Base-by-base conservation (phyloP, 2,888 invertebrate species). In the Tinea semifulvella region DNA sequence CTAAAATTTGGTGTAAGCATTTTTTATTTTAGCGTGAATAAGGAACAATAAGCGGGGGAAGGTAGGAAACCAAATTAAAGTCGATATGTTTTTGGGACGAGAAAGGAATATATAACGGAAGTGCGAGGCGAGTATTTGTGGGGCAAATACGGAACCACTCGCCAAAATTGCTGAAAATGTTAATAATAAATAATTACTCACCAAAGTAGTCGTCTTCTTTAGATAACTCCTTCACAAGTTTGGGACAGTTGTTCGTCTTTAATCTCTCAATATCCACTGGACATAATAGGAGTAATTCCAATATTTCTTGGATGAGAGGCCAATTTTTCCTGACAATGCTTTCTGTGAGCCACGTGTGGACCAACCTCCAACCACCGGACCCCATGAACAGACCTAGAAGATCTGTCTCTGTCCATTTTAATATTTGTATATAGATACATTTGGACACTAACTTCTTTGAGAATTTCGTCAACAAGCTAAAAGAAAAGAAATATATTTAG, bases 361-460 rank as follows among this genome's bases (percentile, higher is more conserved):
- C 88, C 47, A 96, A 84, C 53, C 89, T 86, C 98, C 98, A 98
- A 38, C 96, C 98, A 52, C 94, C 95, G 47, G 88, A 89, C 47
- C 87, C 87, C 90, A 97, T 92, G 67, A 96, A 96, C 84, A 90
- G 87, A 49, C 91, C 91, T 44, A 97, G 81, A 49, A 96, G 82
- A 50, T 91, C 90, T 4, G 89, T 87, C 62, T 91, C 88, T 8
- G 96, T 95, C 50, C 90, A 89, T 70, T 92, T 92, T 47, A 97
- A 77, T 59, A 97, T 96, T 68, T 96, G 92, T 56, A 96, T 89
- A 63, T 96, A 97, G 59, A 96, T 92, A 79, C 96, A 96, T 82
- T 95, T 95, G 56, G 94, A 95, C 45, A 97, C 96, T 53, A 97
- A 83, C 72, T 96, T 97, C 68, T 92, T 94, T 1, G 96, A 96